Percentiles rank a stretch among this genome's conserved stretches.
These are phyloP conservation scores for Alethe castanea DNA, from an alignment of 2,113 vertebrate species.

Conservation along the genomic window DNA sequence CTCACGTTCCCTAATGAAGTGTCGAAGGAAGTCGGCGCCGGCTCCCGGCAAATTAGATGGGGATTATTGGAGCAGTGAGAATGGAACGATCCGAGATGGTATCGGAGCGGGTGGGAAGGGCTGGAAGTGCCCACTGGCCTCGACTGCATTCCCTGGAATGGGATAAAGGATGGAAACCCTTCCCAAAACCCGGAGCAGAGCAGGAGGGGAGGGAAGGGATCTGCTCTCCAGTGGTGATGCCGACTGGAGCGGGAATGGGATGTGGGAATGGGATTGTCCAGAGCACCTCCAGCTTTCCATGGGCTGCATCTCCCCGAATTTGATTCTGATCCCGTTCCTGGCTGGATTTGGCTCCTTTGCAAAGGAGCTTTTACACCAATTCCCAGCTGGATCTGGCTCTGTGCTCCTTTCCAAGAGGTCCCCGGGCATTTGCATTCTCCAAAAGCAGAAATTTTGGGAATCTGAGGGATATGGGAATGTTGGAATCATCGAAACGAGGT, in stretches of 20 bases:
- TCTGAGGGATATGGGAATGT: accelerated
- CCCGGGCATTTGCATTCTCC: not conserved
- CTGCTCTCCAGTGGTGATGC: accelerated
- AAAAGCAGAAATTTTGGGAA: accelerated
- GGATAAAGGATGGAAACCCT: not conserved
- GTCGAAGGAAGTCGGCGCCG: not conserved
- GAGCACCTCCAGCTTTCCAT: accelerated
- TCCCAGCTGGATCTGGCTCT: not conserved
- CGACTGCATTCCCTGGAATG: not conserved
- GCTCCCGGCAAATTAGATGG: constrained; percentile 49
- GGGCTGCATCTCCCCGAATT: not conserved
- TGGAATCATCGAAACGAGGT: accelerated
- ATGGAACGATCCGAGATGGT: not conserved
- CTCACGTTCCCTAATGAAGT: constrained; percentile 56
- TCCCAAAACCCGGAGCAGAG: not conserved
- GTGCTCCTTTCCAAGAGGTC: accelerated
- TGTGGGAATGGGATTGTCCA: accelerated
- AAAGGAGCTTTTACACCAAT: not conserved
- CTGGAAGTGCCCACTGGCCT: not conserved
- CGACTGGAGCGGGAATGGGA: not conserved
- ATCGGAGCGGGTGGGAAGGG: not conserved
- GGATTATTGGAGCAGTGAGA: constrained; percentile 64
- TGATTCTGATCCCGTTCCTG: accelerated
- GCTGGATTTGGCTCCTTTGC: no score
- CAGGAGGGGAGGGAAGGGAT: not conserved